Evolutionary conservation across 2,888 invertebrate species (phyloP).

Genomic region (Perithous albicinctus): DNA sequence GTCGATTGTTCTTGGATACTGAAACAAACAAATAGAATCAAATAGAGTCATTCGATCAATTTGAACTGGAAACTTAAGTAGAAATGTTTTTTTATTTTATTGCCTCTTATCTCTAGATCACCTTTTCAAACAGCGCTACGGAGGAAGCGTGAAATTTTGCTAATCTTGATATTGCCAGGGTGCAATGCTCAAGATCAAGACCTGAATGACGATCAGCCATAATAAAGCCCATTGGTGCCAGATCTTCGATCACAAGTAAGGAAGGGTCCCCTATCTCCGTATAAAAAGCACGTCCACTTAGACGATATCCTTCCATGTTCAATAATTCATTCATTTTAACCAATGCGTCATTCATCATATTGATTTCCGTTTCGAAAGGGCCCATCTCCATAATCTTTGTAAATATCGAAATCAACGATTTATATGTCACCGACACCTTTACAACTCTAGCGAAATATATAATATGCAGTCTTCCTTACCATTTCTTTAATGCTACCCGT

Average conservation of each 20-base stretch:
- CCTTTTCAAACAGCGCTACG: constrained; percentile 86
- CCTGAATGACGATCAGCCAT: constrained; percentile 86
- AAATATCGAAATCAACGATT: background rate
- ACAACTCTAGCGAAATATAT: background rate
- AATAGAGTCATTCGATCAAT: background rate
- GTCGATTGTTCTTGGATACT: constrained; percentile 75
- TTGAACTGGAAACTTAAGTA: background rate
- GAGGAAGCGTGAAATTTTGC: constrained; percentile 87
- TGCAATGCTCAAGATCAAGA: constrained; percentile 86
- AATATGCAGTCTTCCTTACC: constrained; percentile 69
- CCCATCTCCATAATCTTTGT: constrained; percentile 72
- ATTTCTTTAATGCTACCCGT: constrained; percentile 82
- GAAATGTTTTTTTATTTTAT: background rate
- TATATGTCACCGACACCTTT: background rate
- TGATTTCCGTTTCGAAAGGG: constrained; percentile 78
- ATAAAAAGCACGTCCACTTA: constrained; percentile 79
- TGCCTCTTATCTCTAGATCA: constrained; percentile 72
- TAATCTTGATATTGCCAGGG: constrained; percentile 85
- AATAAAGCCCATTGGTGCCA: constrained; percentile 86
- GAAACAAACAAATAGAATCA: background rate
- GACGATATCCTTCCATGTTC: constrained; percentile 62
- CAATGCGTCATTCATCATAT: constrained; percentile 78
- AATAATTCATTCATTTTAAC: constrained; percentile 78
- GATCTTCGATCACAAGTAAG: constrained; percentile 86
- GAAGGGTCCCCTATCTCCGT: constrained; percentile 78